phyloP scores from a whole-genome alignment of 2,888 invertebrate genomes.

The Drosophila koepferae region DNA sequence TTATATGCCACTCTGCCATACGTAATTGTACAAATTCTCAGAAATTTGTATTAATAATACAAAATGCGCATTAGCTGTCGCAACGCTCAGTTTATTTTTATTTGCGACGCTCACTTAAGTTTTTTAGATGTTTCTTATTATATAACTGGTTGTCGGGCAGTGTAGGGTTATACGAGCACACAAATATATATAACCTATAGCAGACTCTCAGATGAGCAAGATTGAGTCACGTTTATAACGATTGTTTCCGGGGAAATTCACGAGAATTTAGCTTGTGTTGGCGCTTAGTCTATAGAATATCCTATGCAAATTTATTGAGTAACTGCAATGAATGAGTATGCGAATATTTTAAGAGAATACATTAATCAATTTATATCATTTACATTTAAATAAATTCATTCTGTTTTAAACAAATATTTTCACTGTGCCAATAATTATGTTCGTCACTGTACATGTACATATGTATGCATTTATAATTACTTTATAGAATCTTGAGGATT shows the following conservation, averaged over 20 bases:
- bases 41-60: conserved; percentile 71
- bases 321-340: neutral
- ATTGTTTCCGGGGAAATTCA: conserved; percentile 56
- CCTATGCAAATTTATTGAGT: conserved; percentile 2
- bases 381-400: too few relatives aligned
- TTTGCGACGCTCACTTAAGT: conserved; percentile 28
- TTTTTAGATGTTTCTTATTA: conserved; percentile 40
- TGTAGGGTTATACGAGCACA: neutral
- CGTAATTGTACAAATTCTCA: conserved; percentile 41
- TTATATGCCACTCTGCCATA: neutral
- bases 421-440: too few relatives aligned
- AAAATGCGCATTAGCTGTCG: conserved; percentile 43
- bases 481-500: too few relatives aligned
- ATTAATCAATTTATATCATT: too few relatives aligned
- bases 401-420: too few relatives aligned
- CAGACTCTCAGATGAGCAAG: conserved; percentile 14
- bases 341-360: neutral
- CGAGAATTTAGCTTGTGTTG: conserved; percentile 35
- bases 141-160: conserved; percentile 16
- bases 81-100: conserved; percentile 38
- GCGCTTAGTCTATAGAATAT: conserved; percentile 9
- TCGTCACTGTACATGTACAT: too few relatives aligned
- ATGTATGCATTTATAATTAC: too few relatives aligned
- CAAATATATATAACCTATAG: neutral
- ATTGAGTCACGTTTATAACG: conserved; percentile 53